Percentiles rank a stretch among this genome's conserved stretches.
Conservation (phyloP, 2,888 invertebrate species). For the Pyrrhosoma nymphula region DNA sequence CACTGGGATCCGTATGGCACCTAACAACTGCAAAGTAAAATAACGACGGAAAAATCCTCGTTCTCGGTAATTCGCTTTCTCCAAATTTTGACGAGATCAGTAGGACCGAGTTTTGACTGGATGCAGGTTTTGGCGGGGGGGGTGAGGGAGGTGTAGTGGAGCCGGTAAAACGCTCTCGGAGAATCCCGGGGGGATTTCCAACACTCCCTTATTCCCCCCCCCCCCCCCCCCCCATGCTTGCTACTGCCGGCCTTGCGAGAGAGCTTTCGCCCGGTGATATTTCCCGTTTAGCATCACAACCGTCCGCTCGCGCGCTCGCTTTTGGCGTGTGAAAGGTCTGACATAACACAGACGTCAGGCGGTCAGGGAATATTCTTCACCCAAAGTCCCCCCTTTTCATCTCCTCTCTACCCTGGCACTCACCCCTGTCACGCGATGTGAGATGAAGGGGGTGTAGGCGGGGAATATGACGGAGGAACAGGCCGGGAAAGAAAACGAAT, state of each 20-base stretch:
- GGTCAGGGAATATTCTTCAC: neutral
- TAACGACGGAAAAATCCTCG: too few species aligned
- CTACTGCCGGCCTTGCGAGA: neutral
- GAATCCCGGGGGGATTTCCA: neutral
- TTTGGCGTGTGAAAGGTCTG: slow-evolving; percentile 45
- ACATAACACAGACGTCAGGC: slow-evolving; percentile 5
- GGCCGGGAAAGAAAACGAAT: neutral
- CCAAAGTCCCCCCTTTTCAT: neutral
- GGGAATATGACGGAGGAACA: neutral
- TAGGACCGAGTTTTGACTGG: neutral
- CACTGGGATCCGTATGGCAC: too few species aligned
- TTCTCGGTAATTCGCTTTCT: neutral
- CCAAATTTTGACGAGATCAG: neutral
- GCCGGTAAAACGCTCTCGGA: neutral
- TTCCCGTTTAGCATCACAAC: slow-evolving; percentile 1
- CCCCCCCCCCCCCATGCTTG: neutral
- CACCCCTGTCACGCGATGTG: neutral
- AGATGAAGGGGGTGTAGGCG: neutral
- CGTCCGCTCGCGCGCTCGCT: neutral
- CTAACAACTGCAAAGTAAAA: too few species aligned
- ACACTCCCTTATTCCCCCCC: neutral
- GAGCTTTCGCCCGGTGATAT: neutral
- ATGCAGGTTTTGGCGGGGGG: neutral
- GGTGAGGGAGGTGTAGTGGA: neutral
- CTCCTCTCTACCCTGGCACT: neutral